These are phyloP conservation scores for Noctua comes DNA, from an alignment of 2,888 invertebrate species.

Conservation along the genomic window DNA sequence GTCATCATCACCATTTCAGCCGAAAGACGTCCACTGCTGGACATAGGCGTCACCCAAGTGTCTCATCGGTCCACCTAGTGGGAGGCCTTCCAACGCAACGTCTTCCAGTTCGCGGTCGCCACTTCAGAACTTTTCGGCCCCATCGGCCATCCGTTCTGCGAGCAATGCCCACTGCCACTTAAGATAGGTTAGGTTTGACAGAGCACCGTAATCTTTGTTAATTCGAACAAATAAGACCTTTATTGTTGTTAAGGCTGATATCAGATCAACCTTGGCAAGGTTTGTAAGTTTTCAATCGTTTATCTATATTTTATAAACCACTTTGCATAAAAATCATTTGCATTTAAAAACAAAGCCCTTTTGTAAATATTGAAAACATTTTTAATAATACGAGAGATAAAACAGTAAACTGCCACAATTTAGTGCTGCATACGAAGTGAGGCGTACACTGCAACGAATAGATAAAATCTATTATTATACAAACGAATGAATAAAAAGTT, in stretches of 20 bases:
- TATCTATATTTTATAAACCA: constrained; percentile 1
- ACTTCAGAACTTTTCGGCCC: no score
- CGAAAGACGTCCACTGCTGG: no score
- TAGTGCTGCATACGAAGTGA: constrained; percentile 40
- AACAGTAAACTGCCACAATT: constrained; percentile 37
- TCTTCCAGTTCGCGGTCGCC: no score
- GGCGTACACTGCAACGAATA: background rate
- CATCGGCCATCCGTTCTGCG: no score
- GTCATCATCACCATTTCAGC: no score
- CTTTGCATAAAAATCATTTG: constrained; percentile 37
- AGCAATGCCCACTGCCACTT: no score
- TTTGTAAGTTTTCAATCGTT: constrained; percentile 15
- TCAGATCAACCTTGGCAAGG: background rate
- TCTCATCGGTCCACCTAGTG: no score
- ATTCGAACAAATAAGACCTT: no score
- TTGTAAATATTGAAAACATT: constrained; percentile 52
- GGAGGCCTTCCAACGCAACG: no score
- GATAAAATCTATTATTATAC: constrained; percentile 39
- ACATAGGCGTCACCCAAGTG: no score
- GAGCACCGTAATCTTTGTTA: no score
- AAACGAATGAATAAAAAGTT: constrained; percentile 23
- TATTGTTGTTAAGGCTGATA: background rate
- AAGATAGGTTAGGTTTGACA: no score
- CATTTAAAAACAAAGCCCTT: constrained; percentile 46
- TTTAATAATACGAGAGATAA: constrained; percentile 33